Evolutionary conservation across 92 coral and sea anemone genomes (phyloP), one percentile per base, ranked within the genome.

Genomic region (Phenganax stokvisi): DNA sequence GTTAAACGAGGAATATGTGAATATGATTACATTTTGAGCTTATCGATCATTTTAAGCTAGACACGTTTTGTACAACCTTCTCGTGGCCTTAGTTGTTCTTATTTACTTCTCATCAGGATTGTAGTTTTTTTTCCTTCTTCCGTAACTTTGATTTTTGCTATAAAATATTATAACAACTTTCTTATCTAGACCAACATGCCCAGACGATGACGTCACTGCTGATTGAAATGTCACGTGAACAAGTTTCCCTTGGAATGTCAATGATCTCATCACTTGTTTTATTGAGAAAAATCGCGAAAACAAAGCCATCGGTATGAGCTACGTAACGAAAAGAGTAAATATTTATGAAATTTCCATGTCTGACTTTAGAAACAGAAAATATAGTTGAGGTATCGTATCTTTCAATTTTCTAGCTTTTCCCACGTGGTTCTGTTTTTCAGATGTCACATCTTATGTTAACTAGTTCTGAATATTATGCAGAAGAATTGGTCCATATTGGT

Each of bases 231-330:
- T 86, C 87, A 51, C 86, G 84, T 44, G 90, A 89, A 62, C 85
- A 85, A 56, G 84, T 87, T 55, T 77, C 59, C 15, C 68, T 73
- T 51, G 92, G 92, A 25, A 69, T 55, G 70, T 92, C 91, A 75
- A 85, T 89, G 84, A 79, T 70, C 61, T 69, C 88, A 79, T 84
- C 92, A 12, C 85, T 93, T 68, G 63, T 77, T 51, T 74, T 91
- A 61, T 80, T 92, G 47, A 74, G 51, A 11, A 86, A 72, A 74
- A 66, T 92, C 10, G 29, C 80, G 11, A 54, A 27, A 17, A 25
- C 13, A 8, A 75, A 75, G 29, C 80, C 80, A 55, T 75, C 51
- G 80, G 80, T 75, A 75, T 55, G 61, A 53, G 29, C 27, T 31
- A 13, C 56, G 12, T 9, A 51, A 0, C 25, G 9, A 7, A 11